Percentiles rank a stretch among this genome's conserved stretches.
These are phyloP conservation scores for Melanotaenia boesemani DNA, from an alignment of 2,797 vertebrate genomes.

Conservation along the genomic window DNA sequence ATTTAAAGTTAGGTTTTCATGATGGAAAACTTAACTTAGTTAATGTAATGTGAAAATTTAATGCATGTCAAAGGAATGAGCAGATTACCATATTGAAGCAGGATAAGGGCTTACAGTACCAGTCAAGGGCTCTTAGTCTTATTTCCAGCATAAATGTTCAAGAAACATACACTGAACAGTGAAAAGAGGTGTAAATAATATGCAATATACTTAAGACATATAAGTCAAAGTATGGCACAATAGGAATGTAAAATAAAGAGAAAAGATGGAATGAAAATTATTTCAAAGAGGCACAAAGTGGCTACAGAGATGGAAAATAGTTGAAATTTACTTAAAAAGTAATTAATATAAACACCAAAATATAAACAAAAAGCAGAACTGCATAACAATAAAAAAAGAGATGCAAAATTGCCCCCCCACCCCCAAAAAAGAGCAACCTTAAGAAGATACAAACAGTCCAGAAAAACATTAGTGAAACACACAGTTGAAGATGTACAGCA, in stretches of 20 bases:
- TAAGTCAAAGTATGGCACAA: not conserved
- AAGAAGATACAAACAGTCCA: not conserved
- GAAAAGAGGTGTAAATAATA: not conserved
- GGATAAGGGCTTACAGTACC: no score
- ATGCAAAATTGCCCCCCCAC: not conserved
- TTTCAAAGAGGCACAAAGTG: not conserved
- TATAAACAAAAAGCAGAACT: not conserved
- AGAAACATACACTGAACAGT: no score
- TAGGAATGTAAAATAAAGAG: not conserved
- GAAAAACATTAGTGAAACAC: not conserved
- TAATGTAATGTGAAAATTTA: not conserved
- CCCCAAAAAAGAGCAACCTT: not conserved
- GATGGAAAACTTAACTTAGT: not conserved
- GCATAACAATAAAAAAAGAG: not conserved
- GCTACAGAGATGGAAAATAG: not conserved
- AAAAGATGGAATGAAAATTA: not conserved
- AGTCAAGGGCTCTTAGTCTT: not conserved
- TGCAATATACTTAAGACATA: not conserved
- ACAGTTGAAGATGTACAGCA: not conserved
- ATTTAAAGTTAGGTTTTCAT: not conserved
- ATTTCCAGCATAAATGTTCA: not conserved
- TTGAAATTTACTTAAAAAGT: not conserved
- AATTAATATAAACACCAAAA: not conserved
- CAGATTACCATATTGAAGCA: no score
- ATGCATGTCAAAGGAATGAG: not conserved